A percentile compares a stretch with the other conserved stretches of the same genome.
phyloP scores from a whole-genome alignment of 2,888 invertebrate genomes.

The Leptodirus hochenwartii region DNA sequence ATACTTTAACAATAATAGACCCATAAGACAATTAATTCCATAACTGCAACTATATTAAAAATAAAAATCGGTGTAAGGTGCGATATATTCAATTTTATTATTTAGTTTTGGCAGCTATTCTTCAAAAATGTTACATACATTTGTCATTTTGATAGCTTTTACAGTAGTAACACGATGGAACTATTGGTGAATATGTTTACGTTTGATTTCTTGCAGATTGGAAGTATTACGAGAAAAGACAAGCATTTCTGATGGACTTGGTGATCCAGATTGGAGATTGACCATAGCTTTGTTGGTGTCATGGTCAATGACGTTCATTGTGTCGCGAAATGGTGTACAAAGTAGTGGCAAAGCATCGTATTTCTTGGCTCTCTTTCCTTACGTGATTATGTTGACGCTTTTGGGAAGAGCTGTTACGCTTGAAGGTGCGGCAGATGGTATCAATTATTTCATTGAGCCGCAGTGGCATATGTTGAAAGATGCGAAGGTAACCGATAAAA shows the following conservation, averaged over 20 bases:
- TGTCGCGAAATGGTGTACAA: constrained; percentile 55
- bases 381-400: constrained; percentile 53
- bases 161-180: too few relatives aligned
- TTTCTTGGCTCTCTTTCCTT: constrained; percentile 73
- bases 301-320: constrained; percentile 48
- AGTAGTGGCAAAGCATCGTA: constrained; percentile 71
- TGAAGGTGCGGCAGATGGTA: constrained; percentile 55
- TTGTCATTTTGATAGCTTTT: too few relatives aligned
- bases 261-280: constrained; percentile 46
- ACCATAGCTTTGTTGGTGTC: constrained; percentile 42
- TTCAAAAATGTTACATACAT: too few relatives aligned
- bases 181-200: too few relatives aligned
- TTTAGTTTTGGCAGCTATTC: too few relatives aligned
- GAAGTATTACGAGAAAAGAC: constrained; percentile 31
- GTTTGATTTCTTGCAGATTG: not conserved
- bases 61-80: too few relatives aligned
- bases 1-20: constrained; percentile 2
- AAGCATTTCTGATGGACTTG: constrained; percentile 27
- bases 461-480: constrained; percentile 56
- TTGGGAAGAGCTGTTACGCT: constrained; percentile 45
- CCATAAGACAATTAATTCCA: too few relatives aligned
- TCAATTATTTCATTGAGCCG: constrained; percentile 60
- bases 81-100: too few relatives aligned
- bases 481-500: constrained; percentile 33
- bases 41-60: too few relatives aligned